phyloP scores from a whole-genome alignment of 1,140 invertebrate genomes.

The Babylonia areolata region DNA sequence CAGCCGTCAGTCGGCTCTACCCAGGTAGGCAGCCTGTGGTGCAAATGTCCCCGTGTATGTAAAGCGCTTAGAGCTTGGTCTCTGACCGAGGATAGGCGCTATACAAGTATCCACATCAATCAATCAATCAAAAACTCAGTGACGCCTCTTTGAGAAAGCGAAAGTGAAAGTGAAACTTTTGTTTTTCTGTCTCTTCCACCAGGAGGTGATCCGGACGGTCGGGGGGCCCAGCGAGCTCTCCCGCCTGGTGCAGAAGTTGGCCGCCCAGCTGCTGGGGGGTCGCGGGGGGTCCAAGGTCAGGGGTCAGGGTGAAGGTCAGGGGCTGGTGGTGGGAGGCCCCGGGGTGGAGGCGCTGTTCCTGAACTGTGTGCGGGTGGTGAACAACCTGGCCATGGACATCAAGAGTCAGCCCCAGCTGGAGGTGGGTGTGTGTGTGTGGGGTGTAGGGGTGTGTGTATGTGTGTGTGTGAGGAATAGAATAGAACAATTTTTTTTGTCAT shows the following conservation, averaged over 20 bases:
- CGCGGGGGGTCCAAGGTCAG: constrained; percentile 38
- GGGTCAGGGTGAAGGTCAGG: background rate
- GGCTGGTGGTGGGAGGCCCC: background rate
- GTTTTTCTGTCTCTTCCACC: constrained; percentile 46
- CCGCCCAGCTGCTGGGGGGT: constrained; percentile 35
- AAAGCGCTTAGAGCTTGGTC: too few relatives aligned
- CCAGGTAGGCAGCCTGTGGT: too few relatives aligned
- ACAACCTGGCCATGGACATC: constrained; percentile 78
- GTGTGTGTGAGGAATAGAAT: too few relatives aligned
- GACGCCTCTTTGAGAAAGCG: too few relatives aligned
- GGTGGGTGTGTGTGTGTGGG: background rate
- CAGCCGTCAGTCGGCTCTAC: too few relatives aligned
- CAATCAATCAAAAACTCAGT: too few relatives aligned
- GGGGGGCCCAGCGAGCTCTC: constrained; percentile 78
- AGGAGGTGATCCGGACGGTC: constrained; percentile 79
- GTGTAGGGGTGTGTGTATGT: background rate
- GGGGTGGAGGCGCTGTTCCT: background rate
- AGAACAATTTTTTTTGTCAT: too few relatives aligned
- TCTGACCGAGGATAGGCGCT: too few relatives aligned
- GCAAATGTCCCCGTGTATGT: too few relatives aligned
- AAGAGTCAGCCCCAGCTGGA: constrained; percentile 31
- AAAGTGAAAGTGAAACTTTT: background rate
- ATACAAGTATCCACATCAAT: too few relatives aligned
- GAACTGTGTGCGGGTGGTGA: constrained; percentile 77
- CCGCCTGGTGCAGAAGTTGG: constrained; percentile 71